Evolutionary conservation across 2,797 vertebrate species (phyloP).

Genomic region (Sardinella longiceps): DNA sequence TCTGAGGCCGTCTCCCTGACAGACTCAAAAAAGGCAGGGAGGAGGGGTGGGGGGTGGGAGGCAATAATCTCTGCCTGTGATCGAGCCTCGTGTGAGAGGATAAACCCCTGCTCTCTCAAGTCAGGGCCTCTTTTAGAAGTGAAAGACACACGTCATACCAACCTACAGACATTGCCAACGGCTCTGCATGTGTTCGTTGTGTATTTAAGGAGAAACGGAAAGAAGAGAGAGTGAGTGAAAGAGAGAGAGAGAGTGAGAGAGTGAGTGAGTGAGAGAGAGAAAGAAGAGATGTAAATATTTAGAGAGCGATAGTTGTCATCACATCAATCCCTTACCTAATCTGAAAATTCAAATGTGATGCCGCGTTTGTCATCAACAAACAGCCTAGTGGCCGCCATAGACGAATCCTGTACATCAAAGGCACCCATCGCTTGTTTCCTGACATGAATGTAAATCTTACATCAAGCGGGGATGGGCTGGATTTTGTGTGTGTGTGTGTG

Average conservation of each 20-base stretch:
- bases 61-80: slow-evolving; percentile 22
- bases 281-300: slow-evolving; percentile 7
- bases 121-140: slow-evolving; percentile 3
- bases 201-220: not conserved
- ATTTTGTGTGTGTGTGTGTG: not conserved
- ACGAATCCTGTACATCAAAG: not conserved
- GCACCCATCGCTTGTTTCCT: not conserved
- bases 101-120: not conserved
- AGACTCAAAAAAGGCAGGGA: slow-evolving; percentile 63
- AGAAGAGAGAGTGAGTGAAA: not conserved
- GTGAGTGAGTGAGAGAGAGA: not conserved
- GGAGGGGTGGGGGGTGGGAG: not conserved
- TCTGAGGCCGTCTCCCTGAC: slow-evolving; percentile 65
- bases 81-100: not conserved
- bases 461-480: not conserved
- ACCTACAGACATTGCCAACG: not conserved
- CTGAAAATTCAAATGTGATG: slow-evolving; percentile 23
- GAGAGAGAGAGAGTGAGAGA: not conserved
- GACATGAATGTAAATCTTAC: slow-evolving; percentile 1
- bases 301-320: slow-evolving; percentile 2
- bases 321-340: slow-evolving; percentile 9
- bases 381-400: not conserved
- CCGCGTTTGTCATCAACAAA: not conserved
- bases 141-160: not conserved
- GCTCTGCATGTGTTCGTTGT: not conserved